phyloP scores from a whole-genome alignment of 2,888 invertebrate genomes.

The Pemphredon lugubris region DNA sequence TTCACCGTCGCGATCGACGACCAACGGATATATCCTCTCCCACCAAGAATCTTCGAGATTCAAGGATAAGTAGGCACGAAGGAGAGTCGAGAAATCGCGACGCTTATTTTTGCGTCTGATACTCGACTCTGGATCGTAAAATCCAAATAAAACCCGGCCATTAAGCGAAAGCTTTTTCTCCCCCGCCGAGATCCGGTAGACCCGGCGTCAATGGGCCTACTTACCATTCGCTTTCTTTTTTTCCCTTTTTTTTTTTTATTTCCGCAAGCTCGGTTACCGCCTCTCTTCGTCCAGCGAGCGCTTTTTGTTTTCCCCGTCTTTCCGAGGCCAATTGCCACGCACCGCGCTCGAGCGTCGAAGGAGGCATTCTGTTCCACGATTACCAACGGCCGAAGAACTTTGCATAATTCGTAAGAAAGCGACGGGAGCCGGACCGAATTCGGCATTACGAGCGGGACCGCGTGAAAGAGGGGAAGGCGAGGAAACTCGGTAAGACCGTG shows the following conservation, averaged over 20 bases:
- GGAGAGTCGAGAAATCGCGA: conserved; percentile 10
- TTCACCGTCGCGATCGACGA: conserved; percentile 1
- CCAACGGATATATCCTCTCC: neutral
- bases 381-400: conserved; percentile 18
- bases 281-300: neutral
- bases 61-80: conserved; percentile 32
- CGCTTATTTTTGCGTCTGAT: conserved; percentile 36
- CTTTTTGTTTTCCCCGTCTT: conserved; percentile 6
- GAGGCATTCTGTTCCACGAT: conserved; percentile 21
- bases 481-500: neutral
- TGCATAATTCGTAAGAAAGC: conserved; percentile 28
- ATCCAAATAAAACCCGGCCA: conserved; percentile 41
- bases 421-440: neutral
- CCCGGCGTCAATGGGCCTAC: conserved; percentile 33
- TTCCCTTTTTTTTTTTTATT: neutral
- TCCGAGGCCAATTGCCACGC: conserved; percentile 45
- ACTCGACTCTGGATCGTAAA: conserved; percentile 35
- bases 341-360: conserved; percentile 35
- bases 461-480: too few species aligned
- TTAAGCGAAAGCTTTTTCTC: conserved; percentile 32
- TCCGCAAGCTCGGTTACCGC: neutral
- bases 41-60: conserved; percentile 32
- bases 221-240: conserved; percentile 38
- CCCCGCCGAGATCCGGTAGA: conserved; percentile 19
- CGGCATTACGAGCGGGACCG: too few species aligned